Evolutionary conservation across 1,140 invertebrate genomes (phyloP), one percentile per base, ranked within the genome.

Genomic region (Ceratina australensis): DNA sequence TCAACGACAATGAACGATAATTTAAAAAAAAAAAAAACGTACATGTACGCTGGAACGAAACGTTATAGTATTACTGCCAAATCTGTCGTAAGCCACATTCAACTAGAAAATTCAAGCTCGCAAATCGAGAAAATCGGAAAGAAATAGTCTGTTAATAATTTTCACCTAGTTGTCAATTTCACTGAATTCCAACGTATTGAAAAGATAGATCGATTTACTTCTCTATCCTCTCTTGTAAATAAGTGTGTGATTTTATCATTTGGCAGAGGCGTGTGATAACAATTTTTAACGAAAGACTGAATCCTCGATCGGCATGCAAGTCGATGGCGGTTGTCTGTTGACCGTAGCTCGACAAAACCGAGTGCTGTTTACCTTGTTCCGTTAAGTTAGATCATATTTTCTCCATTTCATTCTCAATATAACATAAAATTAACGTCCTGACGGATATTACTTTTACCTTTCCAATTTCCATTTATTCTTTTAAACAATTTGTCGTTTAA

Each of bases 211-310:
- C 33, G 52, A 75, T 54, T 72, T 56, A 13, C 59, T 56, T 61
- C 71, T 66, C 54, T 26, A 42, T 42, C 33, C 33, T 24, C 60
- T 72, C 26, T 49, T 84, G 80, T 80, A 82, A 75, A 84, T 82
- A 82, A 47, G 65, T 54, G 60, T 67, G 56, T 42, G 60, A 64
- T 66, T 80, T 83, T 68, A 74, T 54, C 72, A 76, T 54, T 80
- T 57, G 54, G 26, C 33, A 50, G 1, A 68, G 56, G 47, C 47
- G 54, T 57, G 78, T 8, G 49, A 80, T 65, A 4, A 33, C 18
- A 64, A 66, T 26, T 67, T 80, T 64, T 49, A 74, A 49, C 61
- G 72, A 84, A 83, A 84, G 64, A 85, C 82, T 73, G 82, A 85
- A 59, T 13, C 59, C 54, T 59, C 33, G 73, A 78, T 47, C 50